Base-by-base conservation (phyloP, 1,140 invertebrate species). In the Dinothrombium tinctorium region DNA sequence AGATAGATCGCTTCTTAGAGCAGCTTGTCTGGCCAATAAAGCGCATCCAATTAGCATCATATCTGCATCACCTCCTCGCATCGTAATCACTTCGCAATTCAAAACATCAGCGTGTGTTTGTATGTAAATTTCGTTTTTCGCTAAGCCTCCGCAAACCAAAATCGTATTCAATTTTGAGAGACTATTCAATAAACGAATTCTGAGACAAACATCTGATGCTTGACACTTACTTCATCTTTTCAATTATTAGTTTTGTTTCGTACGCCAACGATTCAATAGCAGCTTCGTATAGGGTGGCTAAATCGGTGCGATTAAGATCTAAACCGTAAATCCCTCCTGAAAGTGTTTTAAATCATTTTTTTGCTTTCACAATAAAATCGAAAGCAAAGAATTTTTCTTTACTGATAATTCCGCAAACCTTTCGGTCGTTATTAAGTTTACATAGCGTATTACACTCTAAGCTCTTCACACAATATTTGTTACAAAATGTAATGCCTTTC, bases 211-310 rank as follows among this genome's bases (percentile, higher is more conserved):
- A n/a, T n/a, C n/a, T n/a, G n/a, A n/a, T n/a, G n/a, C n/a, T n/a
- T n/a, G n/a, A n/a, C n/a, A n/a, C n/a, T 40, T 59, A 47, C 42
- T 64, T 58, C 50, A 89, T 55, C 28, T 68, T 64, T 47, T 82
- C 73, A 21, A 90, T 64, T 22, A 90, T 90, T 52, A 87, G 74
- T 45, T 71, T 71, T 4, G 84, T 89, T 12, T 82, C 80, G 61
- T 90, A 92, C 35, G 77, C 72, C 43, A 94, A 55, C 1, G 81
- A 74, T 63, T 94, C 86, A 37, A 90, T 59, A 25, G 77, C 76
- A 9, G 83, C 78, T 38, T 92, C 63, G 56, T 92, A 92, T 2
- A 76, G 53, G n/a, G 76, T 47, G 2, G 82, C 80, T 49, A 92
- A 61, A 20, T 15, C 14, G 11, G 4, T 32, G 8, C 5, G 17